These are phyloP conservation scores for Lamprotornis superbus DNA, from an alignment of 2,113 vertebrate species.

Conservation along the genomic window DNA sequence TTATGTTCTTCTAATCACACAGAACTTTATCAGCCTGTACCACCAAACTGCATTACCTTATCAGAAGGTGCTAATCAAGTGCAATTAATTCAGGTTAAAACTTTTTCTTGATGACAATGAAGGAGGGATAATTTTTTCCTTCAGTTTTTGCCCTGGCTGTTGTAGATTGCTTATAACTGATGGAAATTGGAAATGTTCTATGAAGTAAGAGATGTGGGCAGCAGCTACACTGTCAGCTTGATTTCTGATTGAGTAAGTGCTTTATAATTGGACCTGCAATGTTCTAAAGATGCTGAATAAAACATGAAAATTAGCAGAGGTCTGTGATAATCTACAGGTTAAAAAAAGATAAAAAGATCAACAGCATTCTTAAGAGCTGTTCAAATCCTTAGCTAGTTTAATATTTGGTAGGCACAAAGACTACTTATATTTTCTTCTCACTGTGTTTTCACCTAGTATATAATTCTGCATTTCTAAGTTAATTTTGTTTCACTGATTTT, in stretches of 20 bases:
- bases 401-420: background rate
- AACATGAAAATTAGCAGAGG: background rate
- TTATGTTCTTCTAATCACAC: background rate
- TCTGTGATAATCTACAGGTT: background rate
- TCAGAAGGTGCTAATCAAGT: background rate
- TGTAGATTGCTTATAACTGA: background rate
- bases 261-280: background rate
- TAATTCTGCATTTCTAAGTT: background rate
- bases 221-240: background rate
- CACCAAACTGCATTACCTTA: background rate
- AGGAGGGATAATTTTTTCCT: background rate
- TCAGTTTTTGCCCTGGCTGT: background rate
- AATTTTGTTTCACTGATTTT: conserved; percentile 8
- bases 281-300: background rate
- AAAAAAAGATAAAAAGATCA: background rate
- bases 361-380: background rate
- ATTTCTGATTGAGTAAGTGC: background rate
- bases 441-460: background rate
- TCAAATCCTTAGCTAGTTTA: background rate
- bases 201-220: background rate
- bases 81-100: background rate
- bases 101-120: background rate
- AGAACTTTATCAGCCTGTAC: background rate
- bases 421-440: background rate
- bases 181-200: background rate